Evolutionary conservation across 1,140 invertebrate species (phyloP), one percentile per base, ranked within the genome.

Genomic region (Drosophila pallidifrons): DNA sequence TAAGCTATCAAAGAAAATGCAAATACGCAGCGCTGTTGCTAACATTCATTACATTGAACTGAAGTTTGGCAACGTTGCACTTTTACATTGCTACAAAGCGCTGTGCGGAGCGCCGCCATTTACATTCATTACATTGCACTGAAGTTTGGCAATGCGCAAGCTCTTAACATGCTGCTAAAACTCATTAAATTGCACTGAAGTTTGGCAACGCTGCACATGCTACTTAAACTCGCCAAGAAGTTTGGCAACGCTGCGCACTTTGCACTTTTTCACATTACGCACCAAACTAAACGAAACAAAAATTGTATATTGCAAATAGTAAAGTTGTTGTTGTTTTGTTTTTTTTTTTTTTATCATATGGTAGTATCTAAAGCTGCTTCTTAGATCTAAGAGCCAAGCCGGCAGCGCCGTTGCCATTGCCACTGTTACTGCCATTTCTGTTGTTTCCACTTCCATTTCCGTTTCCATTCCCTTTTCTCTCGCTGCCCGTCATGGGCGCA

Each of bases 371-470:
- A 46, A 89, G 77, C 64, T 73, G 76, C 52, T 88, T 88, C 81
- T 89, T 88, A 78, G 85, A 69, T 55, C 73, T 88, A 80, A 79
- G 77, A 51, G 75, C 67, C 79, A 80, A 68, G 81, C 73, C 81
- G 54, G 55, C 52, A 32, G 41, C 6, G 45, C 25, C 25, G 13
- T 41, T 59, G 35, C 61, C 64, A 6, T 28, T 64, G 51, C 47
- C 49, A n/a, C 13, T 67, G 47, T 45, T 38, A 10, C 25, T 58
- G n/a, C 51, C 57, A 3, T 13, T 54, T 20, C 46, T 32, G 5
- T 5, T 32, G 6, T 15, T 16, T 1, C 13, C 52, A 16, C 32
- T 41, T 13, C 38, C 49, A 1, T n/a, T 65, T 41, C 38, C 46
- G 7, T 16, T 73, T 38, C 13, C 35, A 58, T 20, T 38, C 16